These are phyloP conservation scores for Pygmarrhopalites habei DNA, from an alignment of 1,140 invertebrate genomes.

Conservation along the genomic window DNA sequence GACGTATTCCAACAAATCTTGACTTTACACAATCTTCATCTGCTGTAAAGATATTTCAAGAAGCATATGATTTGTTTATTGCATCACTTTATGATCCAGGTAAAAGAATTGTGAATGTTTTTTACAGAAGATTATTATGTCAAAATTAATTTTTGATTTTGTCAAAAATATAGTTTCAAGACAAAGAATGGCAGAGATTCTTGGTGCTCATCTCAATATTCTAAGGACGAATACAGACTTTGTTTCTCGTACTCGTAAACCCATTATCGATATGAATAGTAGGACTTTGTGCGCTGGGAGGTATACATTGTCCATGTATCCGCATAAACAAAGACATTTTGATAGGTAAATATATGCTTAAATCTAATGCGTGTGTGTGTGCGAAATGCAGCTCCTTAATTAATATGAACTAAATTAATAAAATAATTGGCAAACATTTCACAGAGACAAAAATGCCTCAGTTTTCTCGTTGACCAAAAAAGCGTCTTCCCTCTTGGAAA, in stretches of 20 bases:
- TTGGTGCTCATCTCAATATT: constrained; percentile 75
- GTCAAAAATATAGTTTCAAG: constrained; percentile 42
- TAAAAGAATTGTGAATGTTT: constrained; percentile 24
- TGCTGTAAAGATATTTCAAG: constrained; percentile 70
- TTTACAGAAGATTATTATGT: constrained; percentile 2
- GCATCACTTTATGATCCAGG: constrained; percentile 58
- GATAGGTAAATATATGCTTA: background rate
- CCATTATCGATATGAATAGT: constrained; percentile 48
- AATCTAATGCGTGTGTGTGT: too few species aligned
- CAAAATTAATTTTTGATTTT: constrained; percentile 12
- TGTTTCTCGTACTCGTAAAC: constrained; percentile 71
- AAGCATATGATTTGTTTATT: constrained; percentile 87
- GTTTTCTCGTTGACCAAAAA: constrained; percentile 71
- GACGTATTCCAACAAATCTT: constrained; percentile 65
- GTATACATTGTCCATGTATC: constrained; percentile 44
- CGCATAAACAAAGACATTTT: constrained; percentile 9
- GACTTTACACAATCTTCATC: constrained; percentile 65
- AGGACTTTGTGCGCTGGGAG: constrained; percentile 53
- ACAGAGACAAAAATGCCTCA: constrained; percentile 14
- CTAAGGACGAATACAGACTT: constrained; percentile 73
- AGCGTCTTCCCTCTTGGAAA: constrained; percentile 74
- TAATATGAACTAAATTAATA: background rate
- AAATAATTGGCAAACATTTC: background rate
- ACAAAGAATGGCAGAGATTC: constrained; percentile 59
- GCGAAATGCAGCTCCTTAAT: too few species aligned